Evolutionary conservation across 92 coral and sea anemone species (phyloP), one percentile per base, ranked within the genome.

Genomic region (Palythoa heliodiscus): DNA sequence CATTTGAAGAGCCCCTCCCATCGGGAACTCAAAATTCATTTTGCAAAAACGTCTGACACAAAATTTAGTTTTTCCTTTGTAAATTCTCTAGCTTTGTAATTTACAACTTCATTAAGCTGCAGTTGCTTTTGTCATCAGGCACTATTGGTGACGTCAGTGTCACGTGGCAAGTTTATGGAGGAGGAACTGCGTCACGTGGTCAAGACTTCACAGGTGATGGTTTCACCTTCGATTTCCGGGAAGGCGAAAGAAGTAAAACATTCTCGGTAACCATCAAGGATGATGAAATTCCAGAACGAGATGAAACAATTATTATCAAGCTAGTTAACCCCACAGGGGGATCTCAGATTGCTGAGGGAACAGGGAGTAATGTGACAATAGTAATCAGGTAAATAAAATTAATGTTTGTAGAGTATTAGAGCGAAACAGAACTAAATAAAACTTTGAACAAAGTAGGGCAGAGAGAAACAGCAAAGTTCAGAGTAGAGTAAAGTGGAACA

Each of bases 261-360:
- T 82, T 73, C 24, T 39, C 85, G 52, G 60, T 94, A 40, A 71
- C 70, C 48, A 91, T 97, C 82, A 71, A 76, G 63, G 92, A 84
- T 16, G 99, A 97, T 73, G 69, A 83, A 23, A 72, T 72, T 40
- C 99, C 98, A 22, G 99, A 97, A 83, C 85, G 82, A 9, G 97
- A 94, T 67, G 99, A 97, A 71, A 81, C 88, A 10, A 70, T 96
- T 55, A 79, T 96, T 25, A 88, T 96, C 77, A 70, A 81, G 47
- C 95, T 96, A 20, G 88, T 84, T 69, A 92, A 91, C 76, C 98
- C 98, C 12, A 94, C 98, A 3, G 93, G 91, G 17, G 98, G 98
- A 17, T 94, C 98, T 16, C 85, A 85, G n/a, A 95, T 96, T 7
- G 43, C 90, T 10, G 83, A 17, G 73, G 95, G 93, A 40, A 83